Conservation (phyloP, 2,888 invertebrate genomes). For the Cheilosia variabilis region DNA sequence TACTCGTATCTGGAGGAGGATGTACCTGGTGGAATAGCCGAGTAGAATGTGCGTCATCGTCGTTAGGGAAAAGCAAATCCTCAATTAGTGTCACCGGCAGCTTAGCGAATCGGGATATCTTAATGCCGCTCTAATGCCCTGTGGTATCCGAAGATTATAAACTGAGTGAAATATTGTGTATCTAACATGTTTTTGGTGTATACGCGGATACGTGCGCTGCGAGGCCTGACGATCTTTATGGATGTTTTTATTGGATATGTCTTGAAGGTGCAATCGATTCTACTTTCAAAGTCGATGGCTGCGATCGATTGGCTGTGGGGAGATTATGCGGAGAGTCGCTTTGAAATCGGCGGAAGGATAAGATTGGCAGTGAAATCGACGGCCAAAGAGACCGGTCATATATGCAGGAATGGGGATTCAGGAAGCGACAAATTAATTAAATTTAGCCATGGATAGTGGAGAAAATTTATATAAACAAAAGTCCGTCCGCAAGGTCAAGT, state of each 20-base stretch:
- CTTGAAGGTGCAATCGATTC: constrained; percentile 35
- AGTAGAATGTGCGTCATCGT: constrained; percentile 13
- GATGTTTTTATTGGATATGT: constrained; percentile 22
- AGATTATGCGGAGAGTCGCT: not conserved
- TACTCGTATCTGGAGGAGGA: constrained; percentile 13
- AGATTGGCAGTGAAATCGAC: not conserved
- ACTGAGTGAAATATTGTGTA: constrained; percentile 47
- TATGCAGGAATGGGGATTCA: not conserved
- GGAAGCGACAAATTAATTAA: too few relatives aligned
- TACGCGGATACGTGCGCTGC: not conserved
- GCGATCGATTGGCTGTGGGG: not conserved
- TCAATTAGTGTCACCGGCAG: constrained; percentile 64
- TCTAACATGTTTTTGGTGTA: constrained; percentile 28
- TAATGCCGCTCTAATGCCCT: constrained; percentile 27
- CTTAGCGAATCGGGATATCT: constrained; percentile 55
- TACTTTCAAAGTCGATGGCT: constrained; percentile 11
- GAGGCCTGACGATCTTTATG: constrained; percentile 20
- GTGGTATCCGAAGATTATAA: constrained; percentile 27
- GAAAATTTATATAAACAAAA: too few relatives aligned
- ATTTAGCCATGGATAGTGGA: too few relatives aligned
- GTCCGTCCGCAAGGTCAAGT: too few relatives aligned
- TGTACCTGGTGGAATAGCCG: constrained; percentile 1
- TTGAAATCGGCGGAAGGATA: not conserved
- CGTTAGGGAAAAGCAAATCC: constrained; percentile 49
- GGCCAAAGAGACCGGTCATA: not conserved